Evolutionary conservation across 2,888 invertebrate species (phyloP).

Genomic region (Nomada fabriciana): DNA sequence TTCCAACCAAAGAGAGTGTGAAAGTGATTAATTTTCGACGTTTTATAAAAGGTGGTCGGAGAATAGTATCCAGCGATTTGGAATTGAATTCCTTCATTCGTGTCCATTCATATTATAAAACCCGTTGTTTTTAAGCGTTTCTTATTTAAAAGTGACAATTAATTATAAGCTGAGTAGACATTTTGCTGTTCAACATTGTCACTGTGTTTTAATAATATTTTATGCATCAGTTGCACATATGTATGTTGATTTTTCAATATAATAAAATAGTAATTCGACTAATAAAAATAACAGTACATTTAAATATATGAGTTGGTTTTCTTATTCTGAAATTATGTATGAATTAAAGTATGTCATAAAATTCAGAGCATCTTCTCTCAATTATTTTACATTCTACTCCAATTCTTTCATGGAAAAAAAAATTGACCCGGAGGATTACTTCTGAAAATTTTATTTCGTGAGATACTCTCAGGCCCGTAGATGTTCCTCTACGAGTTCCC

Average conservation of each 20-base stretch:
- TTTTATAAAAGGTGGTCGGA: background rate
- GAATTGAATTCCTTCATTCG: background rate
- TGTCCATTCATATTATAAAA: background rate
- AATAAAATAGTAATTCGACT: background rate
- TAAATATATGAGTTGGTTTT: no score
- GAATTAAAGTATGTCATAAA: background rate
- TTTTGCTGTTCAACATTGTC: no score
- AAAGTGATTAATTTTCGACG: background rate
- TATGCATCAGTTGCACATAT: background rate
- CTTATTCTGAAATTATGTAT: no score
- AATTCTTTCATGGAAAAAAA: background rate
- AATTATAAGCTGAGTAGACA: no score
- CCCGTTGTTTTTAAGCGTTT: background rate
- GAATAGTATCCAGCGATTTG: background rate
- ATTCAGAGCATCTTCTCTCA: background rate
- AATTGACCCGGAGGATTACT: conserved; percentile 23
- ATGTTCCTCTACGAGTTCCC: background rate
- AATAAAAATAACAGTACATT: no score
- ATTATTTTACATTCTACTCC: background rate
- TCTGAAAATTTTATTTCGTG: conserved; percentile 23
- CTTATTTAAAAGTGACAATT: background rate
- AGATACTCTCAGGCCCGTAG: background rate
- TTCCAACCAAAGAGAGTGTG: background rate
- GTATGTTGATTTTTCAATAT: background rate
- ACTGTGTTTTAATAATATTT: no score